phyloP scores from a whole-genome alignment of 2,113 vertebrate species.

The Salvelinus namaycush region DNA sequence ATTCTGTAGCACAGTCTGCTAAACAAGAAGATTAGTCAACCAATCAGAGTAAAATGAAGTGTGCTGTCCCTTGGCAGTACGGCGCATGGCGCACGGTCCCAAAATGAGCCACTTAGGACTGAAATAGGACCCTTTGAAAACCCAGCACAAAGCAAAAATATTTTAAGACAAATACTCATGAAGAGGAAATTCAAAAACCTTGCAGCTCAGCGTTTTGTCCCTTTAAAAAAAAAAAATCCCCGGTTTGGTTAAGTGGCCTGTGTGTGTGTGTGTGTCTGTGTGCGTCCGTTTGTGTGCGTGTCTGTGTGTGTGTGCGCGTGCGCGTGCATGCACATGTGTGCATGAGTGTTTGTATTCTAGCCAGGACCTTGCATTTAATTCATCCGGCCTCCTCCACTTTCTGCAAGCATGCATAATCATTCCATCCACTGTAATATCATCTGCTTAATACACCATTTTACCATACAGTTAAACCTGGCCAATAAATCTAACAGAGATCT shows the following conservation, averaged over 20 bases:
- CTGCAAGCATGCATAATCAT: constrained; percentile 73
- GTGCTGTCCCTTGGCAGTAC: background rate
- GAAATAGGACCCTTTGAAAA: constrained; percentile 31
- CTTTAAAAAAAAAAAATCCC: constrained; percentile 27
- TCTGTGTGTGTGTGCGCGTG: no score
- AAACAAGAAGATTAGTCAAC: no score
- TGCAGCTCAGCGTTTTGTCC: constrained; percentile 53
- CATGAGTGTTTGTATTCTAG: constrained; percentile 13
- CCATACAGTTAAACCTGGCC: constrained; percentile 77
- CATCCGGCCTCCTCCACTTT: constrained; percentile 59
- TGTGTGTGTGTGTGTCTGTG: constrained; percentile 40
- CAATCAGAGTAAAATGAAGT: background rate
- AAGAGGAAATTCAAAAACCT: constrained; percentile 20
- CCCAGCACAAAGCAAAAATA: constrained; percentile 26
- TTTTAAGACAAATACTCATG: constrained; percentile 30
- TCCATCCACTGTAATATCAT: constrained; percentile 75
- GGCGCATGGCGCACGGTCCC: background rate
- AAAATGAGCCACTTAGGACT: constrained; percentile 35
- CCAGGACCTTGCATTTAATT: constrained; percentile 75
- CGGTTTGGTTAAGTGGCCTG: constrained; percentile 63
- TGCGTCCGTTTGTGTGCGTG: no score
- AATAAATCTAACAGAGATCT: constrained; percentile 73
- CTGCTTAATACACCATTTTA: constrained; percentile 81
- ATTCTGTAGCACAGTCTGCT: background rate
- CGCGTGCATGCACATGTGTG: no score